These are phyloP conservation scores for Triplophysa rosa DNA, from an alignment of 2,113 vertebrate species.

Conservation along the genomic window DNA sequence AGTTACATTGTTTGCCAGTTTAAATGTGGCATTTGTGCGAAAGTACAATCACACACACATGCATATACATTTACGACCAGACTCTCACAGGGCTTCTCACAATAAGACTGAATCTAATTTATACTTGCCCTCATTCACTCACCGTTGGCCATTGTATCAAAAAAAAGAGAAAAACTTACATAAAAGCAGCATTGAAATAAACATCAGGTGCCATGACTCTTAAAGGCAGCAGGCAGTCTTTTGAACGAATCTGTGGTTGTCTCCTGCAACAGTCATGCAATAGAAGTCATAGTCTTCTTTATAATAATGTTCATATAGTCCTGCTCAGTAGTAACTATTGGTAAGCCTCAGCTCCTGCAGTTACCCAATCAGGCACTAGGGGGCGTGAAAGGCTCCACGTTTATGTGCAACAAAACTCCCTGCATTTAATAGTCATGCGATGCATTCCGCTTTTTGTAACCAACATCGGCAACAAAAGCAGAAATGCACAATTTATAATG, in stretches of 20 bases:
- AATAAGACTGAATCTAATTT: slow-evolving; percentile 68
- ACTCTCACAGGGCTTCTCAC: slow-evolving; percentile 61
- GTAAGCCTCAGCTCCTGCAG: slow-evolving; percentile 75
- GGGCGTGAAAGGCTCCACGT: slow-evolving; percentile 71
- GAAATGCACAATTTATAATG: slow-evolving; percentile 32
- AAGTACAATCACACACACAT: slow-evolving; percentile 38
- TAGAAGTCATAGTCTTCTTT: slow-evolving; percentile 67
- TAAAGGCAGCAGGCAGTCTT: slow-evolving; percentile 67
- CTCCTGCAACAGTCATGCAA: slow-evolving; percentile 70
- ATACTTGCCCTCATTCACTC: slow-evolving; percentile 63
- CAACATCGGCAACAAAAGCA: slow-evolving; percentile 54
- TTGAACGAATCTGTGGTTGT: slow-evolving; percentile 64
- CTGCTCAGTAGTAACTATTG: slow-evolving; percentile 80
- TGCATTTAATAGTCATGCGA: slow-evolving; percentile 77
- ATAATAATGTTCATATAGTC: slow-evolving; percentile 69
- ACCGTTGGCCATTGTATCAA: slow-evolving; percentile 74
- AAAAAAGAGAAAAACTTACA: slow-evolving; percentile 56
- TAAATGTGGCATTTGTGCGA: not conserved
- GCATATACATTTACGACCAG: not conserved
- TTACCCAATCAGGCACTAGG: slow-evolving; percentile 72
- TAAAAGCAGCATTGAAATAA: slow-evolving; percentile 86
- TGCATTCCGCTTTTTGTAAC: slow-evolving; percentile 64
- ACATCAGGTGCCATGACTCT: slow-evolving; percentile 80
- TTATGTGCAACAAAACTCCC: slow-evolving; percentile 83
- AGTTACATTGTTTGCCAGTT: not conserved